Conservation (phyloP, 2,888 invertebrate species). For the Oligia latruncula region DNA sequence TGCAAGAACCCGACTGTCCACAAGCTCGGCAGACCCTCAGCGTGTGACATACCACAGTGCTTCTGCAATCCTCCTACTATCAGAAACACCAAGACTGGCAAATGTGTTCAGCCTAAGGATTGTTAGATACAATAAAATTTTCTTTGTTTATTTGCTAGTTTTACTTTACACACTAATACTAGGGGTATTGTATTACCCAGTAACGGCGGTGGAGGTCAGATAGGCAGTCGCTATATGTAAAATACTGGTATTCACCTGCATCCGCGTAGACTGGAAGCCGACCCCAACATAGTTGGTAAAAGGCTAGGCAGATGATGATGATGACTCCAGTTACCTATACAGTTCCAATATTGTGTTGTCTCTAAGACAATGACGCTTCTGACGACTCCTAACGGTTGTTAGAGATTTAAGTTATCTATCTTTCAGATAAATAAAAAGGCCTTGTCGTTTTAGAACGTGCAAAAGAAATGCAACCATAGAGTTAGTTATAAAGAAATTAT, state of each 20-base stretch:
- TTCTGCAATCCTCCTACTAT: slow-evolving; percentile 79
- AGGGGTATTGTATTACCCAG: too few relatives aligned
- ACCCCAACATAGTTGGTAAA: too few relatives aligned
- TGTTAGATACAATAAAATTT: slow-evolving; percentile 53
- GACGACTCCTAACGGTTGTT: neutral
- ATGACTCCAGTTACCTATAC: neutral
- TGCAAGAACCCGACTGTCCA: slow-evolving; percentile 78
- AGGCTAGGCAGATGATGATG: too few relatives aligned
- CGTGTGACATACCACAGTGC: slow-evolving; percentile 78
- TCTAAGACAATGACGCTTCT: neutral
- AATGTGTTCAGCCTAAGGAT: slow-evolving; percentile 72
- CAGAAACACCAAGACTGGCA: slow-evolving; percentile 73
- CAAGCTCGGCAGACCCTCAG: slow-evolving; percentile 36
- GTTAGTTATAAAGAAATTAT: too few relatives aligned
- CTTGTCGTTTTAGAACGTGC: too few relatives aligned
- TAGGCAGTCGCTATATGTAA: too few relatives aligned
- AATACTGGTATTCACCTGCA: too few relatives aligned
- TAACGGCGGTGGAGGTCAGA: too few relatives aligned
- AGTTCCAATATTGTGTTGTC: neutral
- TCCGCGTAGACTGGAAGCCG: too few relatives aligned
- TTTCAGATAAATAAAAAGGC: neutral
- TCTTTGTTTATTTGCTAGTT: neutral
- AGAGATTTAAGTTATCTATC: neutral
- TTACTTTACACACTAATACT: neutral
- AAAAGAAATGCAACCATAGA: too few relatives aligned